These are phyloP conservation scores for Sarcophaga rosellei DNA, from an alignment of 2,888 invertebrate species.

Conservation along the genomic window DNA sequence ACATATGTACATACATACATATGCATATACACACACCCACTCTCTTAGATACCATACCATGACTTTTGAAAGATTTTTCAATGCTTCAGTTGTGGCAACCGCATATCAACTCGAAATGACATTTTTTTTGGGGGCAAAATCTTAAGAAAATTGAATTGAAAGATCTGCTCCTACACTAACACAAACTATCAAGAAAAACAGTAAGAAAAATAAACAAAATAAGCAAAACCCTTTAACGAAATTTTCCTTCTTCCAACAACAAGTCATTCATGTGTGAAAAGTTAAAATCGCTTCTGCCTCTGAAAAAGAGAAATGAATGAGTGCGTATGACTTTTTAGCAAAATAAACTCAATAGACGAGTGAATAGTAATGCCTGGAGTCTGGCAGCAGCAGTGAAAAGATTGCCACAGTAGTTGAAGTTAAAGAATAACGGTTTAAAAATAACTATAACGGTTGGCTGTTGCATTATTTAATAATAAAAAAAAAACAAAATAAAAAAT, in stretches of 20 bases:
- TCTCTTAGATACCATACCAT: background rate
- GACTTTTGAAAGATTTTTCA: background rate
- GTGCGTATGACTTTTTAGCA: constrained; percentile 13
- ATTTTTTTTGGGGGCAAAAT: constrained; percentile 53
- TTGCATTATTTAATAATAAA: background rate
- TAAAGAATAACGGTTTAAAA: constrained; percentile 4
- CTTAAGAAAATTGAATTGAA: constrained; percentile 64
- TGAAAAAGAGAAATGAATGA: background rate
- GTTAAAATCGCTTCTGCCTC: background rate
- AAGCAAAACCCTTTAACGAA: background rate
- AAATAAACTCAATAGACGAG: constrained; percentile 43
- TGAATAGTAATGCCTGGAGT: background rate
- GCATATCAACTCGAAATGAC: constrained; percentile 64
- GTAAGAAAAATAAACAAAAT: no score
- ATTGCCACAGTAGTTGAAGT: background rate
- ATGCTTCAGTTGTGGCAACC: constrained; percentile 47
- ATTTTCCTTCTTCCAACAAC: constrained; percentile 18
- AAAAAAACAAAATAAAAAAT: background rate
- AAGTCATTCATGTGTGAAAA: constrained; percentile 32
- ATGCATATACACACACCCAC: background rate
- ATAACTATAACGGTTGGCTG: constrained; percentile 43
- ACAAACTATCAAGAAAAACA: background rate
- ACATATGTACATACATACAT: background rate
- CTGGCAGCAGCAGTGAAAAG: background rate
- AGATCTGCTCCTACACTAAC: background rate